Evolutionary conservation across 1,140 invertebrate species (phyloP).

Genomic region (Halictus rubicundus): DNA sequence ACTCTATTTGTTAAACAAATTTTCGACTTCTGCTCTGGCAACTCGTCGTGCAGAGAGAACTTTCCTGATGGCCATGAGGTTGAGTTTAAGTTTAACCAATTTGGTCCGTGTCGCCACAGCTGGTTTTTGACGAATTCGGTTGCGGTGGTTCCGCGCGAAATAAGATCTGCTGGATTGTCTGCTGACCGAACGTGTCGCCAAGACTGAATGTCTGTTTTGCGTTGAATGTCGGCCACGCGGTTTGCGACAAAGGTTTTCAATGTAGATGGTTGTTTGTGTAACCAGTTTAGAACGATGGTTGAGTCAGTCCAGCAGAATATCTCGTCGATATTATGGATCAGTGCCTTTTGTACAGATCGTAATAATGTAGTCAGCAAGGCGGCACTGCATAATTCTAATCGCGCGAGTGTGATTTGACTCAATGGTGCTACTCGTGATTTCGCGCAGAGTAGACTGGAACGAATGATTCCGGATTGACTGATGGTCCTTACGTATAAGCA

Average conservation of each 20-base stretch:
- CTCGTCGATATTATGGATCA: not conserved
- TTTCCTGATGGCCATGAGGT: not conserved
- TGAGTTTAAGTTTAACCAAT: not conserved
- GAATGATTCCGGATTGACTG: not conserved
- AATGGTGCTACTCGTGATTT: constrained; percentile 33
- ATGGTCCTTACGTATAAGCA: constrained; percentile 3
- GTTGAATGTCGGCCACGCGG: constrained; percentile 73
- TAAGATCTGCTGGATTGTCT: constrained; percentile 73
- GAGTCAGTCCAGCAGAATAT: constrained; percentile 72
- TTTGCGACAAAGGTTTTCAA: constrained; percentile 74
- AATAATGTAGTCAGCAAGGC: not conserved
- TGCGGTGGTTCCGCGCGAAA: constrained; percentile 65
- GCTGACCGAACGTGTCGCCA: constrained; percentile 69
- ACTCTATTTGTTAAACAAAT: not conserved
- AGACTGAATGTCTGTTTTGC: constrained; percentile 60
- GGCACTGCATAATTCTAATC: not conserved
- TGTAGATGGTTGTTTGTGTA: constrained; percentile 45
- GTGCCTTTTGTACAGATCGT: not conserved
- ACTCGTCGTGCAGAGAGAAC: not conserved
- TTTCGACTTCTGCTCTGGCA: not conserved
- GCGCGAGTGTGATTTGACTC: not conserved
- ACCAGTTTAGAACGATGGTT: constrained; percentile 65
- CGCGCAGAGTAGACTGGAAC: not conserved
- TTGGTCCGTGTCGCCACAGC: constrained; percentile 21
- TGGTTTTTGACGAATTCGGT: not conserved